Evolutionary conservation across 1,140 invertebrate genomes (phyloP), one percentile per base, ranked within the genome.

Genomic region (Brachionus rubens): DNA sequence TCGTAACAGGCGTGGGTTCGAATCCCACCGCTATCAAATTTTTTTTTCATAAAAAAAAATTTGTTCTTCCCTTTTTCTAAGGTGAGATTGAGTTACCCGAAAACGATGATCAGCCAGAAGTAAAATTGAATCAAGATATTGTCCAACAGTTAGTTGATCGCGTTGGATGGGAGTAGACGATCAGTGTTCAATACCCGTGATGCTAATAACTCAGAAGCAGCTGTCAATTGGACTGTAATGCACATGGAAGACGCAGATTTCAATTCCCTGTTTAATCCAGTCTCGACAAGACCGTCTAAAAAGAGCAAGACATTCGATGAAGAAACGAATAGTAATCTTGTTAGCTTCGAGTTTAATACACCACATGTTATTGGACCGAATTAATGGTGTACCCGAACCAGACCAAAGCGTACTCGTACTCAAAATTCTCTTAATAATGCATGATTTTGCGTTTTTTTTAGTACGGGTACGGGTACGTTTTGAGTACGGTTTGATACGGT

Each of bases 1-100:
- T 93, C 91, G 92, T 91, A 91, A 91, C 91, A 90, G 92, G 92
- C 92, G 92, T 93, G 92, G 91, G 92, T 94, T 94, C 92, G 92
- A 93, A 94, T 94, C 92, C 92, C 92, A 93, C 92, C 92, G 91
- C 92, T 93, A 91, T 91, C 92, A 93, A 79, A 47, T 36, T 36
- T 50, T 62, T 62, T 62, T 48, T 16, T 36, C 9, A 36, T 36
- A 36, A 5, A 5, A 9, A 36, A 36, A 36, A 36, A 36, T n/a
- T n/a, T n/a, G n/a, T n/a, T n/a, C n/a, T n/a, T n/a, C n/a, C n/a
- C n/a, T n/a, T n/a, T n/a, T n/a, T n/a, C n/a, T n/a, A n/a, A 0
- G 89, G 88, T 47, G 96, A 99, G 86, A 89, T 90, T 78, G 81
- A 89, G 21, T 81, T 99, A 33, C 94, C 94, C 0, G 91, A 94